Percentiles rank a stretch among this genome's conserved stretches.
These are phyloP conservation scores for Tenodera sinensis DNA, from an alignment of 2,888 invertebrate genomes.

Conservation along the genomic window DNA sequence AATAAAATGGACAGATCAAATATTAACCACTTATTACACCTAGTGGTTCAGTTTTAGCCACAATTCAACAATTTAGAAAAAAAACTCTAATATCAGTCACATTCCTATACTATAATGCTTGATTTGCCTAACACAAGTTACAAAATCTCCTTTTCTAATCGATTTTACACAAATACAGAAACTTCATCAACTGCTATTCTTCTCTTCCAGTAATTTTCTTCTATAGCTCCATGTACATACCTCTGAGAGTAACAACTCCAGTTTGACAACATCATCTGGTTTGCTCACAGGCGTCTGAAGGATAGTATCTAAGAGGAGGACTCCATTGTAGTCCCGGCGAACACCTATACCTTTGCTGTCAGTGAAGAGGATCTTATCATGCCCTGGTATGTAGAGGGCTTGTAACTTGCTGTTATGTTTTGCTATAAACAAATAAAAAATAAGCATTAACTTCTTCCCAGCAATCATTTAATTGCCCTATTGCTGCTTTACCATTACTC, in stretches of 20 bases:
- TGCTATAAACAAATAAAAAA: constrained; percentile 45
- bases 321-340: constrained; percentile 87
- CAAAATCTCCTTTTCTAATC: too few species aligned
- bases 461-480: too few species aligned
- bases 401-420: constrained; percentile 61
- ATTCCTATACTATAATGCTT: too few species aligned
- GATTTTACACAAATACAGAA: too few species aligned
- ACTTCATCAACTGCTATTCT: too few species aligned
- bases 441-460: neutral
- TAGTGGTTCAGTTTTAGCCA: too few species aligned
- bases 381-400: constrained; percentile 45
- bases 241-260: constrained; percentile 86
- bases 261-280: constrained; percentile 72
- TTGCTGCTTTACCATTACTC: too few species aligned
- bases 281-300: constrained; percentile 77
- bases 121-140: too few species aligned
- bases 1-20: neutral
- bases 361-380: constrained; percentile 81
- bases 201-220: too few species aligned
- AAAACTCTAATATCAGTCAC: too few species aligned
- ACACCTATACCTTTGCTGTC: constrained; percentile 79
- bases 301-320: constrained; percentile 82
- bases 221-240: constrained; percentile 44
- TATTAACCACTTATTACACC: too few species aligned
- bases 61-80: too few species aligned